Evolutionary conservation across 2,113 vertebrate species (phyloP).

Genomic region (Psephotus haematonotus): DNA sequence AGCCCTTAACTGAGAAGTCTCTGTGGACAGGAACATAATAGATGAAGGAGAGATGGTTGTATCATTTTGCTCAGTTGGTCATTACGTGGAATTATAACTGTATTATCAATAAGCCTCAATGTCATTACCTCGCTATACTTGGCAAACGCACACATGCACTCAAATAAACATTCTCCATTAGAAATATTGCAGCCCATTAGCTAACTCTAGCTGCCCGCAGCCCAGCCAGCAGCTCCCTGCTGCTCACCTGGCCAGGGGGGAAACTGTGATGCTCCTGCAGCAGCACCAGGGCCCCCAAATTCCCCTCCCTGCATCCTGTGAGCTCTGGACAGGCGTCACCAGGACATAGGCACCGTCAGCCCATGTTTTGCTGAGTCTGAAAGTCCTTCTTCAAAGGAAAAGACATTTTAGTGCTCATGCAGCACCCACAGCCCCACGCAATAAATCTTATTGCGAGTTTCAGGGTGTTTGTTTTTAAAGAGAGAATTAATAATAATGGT

Average conservation of each 20-base stretch:
- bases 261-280: neutral
- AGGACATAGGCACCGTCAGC: neutral
- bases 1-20: constrained; percentile 51
- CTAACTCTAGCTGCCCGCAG: neutral
- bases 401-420: fast-evolving
- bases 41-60: constrained; percentile 46
- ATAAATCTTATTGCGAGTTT: constrained; percentile 14
- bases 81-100: constrained; percentile 48
- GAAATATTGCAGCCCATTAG: neutral
- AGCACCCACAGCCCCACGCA: neutral
- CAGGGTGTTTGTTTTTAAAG: constrained; percentile 54
- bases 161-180: constrained; percentile 6
- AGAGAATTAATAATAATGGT: constrained; percentile 71
- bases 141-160: neutral
- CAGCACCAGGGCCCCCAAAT: neutral
- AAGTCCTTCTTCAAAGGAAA: neutral
- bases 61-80: constrained; percentile 46
- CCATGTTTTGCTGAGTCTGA: neutral
- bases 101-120: constrained; percentile 58
- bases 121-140: constrained; percentile 24
- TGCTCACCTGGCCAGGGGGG: neutral
- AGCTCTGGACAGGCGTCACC: neutral
- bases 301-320: fast-evolving
- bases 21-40: constrained; percentile 31
- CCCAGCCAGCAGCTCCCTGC: neutral